Evolutionary conservation across 1,140 invertebrate species (phyloP), one percentile per base, ranked within the genome.

Genomic region (Cotesia chilonis): DNA sequence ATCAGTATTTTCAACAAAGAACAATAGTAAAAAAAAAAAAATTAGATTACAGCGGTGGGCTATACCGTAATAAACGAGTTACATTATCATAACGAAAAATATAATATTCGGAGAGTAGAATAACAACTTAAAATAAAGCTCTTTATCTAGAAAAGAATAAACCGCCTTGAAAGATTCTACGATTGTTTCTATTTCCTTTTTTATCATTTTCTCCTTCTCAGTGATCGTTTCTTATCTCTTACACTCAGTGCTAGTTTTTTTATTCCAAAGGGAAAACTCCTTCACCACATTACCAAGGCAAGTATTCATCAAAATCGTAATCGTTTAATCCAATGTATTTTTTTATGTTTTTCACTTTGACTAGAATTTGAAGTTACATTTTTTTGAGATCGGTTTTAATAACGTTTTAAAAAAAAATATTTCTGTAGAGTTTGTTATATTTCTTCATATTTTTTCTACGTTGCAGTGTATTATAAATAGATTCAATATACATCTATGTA

Each of bases 101-200:
- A 55, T 55, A 55, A 55, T 14, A 67, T 68, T 28, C 51, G 51
- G 7, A 12, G 47, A 55, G 66, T 47, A 65, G 36, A 68, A 55
- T 68, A 68, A 68, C 28, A 28, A 3, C 66, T 68, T 51, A 68
- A 68, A 68, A 55, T 37, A 37, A 68, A 68, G 66, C 66, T 9
- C 28, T 54, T 41, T 7, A 3, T 68, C 7, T 47, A 51, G 14
- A 20, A 51, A 10, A 35, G 52, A 55, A 55, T 55, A 59, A 68
- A 68, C 47, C 36, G 20, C 66, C 20, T 37, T 37, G 66, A 68
- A 68, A 68, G 66, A 68, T 68, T 68, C 54, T 68, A 68, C 66
- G 66, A 68, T 68, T 68, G 4, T 37, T 28, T n/a, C 60, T 60
- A 63, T 63, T 63, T 38, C 36, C 37, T 63, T 38, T 63, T 63